phyloP scores from a whole-genome alignment of 2,797 vertebrate genomes.

The Micrastur ruficollis region DNA sequence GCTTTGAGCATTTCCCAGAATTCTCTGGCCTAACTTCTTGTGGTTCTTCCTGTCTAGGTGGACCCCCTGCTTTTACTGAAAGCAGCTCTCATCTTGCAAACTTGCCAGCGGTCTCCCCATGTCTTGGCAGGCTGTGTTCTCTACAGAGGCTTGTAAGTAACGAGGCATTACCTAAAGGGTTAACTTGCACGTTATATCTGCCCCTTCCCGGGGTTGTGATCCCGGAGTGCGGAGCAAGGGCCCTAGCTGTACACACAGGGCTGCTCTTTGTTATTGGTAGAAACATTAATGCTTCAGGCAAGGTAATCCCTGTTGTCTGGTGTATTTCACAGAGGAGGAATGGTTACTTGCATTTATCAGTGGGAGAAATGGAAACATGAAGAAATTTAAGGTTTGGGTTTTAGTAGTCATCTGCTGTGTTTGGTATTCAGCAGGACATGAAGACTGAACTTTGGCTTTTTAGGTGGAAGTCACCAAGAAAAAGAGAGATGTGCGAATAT shows the following conservation, averaged over 20 bases:
- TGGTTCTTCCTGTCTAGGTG: conserved; percentile 76
- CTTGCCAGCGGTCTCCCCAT: conserved; percentile 87
- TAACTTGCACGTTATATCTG: background rate
- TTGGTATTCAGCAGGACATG: background rate
- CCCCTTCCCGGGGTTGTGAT: background rate
- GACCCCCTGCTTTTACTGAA: conserved; percentile 93
- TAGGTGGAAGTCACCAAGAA: background rate
- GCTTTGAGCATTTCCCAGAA: background rate
- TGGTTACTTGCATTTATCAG: background rate
- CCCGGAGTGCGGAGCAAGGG: accelerated
- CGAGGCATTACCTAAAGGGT: background rate
- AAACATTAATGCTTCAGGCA: background rate
- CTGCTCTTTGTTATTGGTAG: background rate
- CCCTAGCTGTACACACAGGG: background rate
- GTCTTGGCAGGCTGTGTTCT: conserved; percentile 89
- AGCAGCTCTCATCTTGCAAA: conserved; percentile 92
- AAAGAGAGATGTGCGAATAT: background rate
- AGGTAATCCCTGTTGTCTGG: background rate
- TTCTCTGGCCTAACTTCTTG: background rate
- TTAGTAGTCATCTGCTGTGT: background rate
- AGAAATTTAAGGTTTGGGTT: background rate
- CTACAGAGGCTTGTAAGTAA: conserved; percentile 85
- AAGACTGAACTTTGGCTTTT: background rate
- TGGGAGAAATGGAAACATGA: background rate
- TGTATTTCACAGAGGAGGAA: background rate